phyloP scores from a whole-genome alignment of 1,140 invertebrate genomes.

The Batillaria attramentaria region DNA sequence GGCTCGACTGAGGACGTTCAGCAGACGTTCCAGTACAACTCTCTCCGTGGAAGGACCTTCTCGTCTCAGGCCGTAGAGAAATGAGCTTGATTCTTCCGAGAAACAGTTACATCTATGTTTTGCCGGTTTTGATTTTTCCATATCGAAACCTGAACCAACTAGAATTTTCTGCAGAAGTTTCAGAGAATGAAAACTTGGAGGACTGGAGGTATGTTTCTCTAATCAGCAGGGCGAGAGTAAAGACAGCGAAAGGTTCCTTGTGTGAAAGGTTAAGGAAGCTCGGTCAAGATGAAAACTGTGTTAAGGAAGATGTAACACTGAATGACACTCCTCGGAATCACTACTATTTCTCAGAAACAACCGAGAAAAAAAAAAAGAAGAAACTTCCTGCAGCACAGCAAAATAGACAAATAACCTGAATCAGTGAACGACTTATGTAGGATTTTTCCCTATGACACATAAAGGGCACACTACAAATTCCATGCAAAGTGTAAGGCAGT shows the following conservation, averaged over 20 bases:
- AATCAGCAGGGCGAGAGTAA: no score
- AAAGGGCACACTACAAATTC: no score
- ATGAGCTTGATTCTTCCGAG: neutral
- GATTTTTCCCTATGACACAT: no score
- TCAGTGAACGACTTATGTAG: no score
- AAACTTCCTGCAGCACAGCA: no score
- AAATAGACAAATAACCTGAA: no score
- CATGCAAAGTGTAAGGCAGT: no score
- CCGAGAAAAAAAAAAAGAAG: no score
- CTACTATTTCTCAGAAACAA: no score
- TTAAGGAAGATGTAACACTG: no score
- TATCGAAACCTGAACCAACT: neutral
- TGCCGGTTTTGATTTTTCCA: neutral
- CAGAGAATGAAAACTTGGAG: neutral
- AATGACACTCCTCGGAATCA: no score
- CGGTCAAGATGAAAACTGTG: neutral
- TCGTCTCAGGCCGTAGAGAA: conserved; percentile 25
- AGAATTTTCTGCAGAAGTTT: neutral
- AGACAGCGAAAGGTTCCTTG: neutral
- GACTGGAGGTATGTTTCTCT: neutral
- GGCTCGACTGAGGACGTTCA: conserved; percentile 24
- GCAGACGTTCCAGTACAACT: conserved; percentile 16
- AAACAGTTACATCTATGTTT: conserved; percentile 23
- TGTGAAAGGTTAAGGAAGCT: neutral
- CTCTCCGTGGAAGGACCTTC: conserved; percentile 17